Conservation (phyloP, 2,888 invertebrate genomes). For the Clanis bilineata region DNA sequence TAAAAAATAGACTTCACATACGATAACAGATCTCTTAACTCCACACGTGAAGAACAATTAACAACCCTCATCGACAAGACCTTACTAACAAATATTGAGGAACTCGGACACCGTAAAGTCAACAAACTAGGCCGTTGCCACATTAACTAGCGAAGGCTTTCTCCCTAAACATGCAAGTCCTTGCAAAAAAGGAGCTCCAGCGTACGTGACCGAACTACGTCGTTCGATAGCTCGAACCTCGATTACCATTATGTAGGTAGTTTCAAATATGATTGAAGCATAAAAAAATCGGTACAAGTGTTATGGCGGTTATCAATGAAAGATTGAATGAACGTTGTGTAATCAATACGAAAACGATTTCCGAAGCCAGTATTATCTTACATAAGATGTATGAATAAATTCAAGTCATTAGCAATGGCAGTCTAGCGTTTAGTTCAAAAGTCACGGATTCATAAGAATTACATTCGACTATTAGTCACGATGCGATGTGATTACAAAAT, state of each 20-base stretch:
- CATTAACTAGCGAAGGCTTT: conserved; percentile 5
- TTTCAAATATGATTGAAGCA: not conserved
- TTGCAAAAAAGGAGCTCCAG: not conserved
- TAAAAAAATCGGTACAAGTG: not conserved
- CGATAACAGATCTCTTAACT: not conserved
- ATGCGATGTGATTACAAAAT: too few species aligned
- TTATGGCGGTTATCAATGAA: conserved; percentile 3
- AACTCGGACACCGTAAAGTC: not conserved
- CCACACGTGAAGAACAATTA: not conserved
- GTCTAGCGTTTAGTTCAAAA: too few species aligned
- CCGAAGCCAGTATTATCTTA: conserved; percentile 14
- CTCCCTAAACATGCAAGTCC: conserved; percentile 9
- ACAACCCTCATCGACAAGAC: too few species aligned
- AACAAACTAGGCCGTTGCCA: not conserved
- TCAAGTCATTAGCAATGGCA: not conserved
- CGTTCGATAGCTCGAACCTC: not conserved
- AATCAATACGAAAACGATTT: not conserved
- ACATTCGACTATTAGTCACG: too few species aligned
- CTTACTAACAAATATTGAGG: not conserved
- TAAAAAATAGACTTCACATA: not conserved
- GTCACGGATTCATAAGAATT: too few species aligned
- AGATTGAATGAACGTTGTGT: conserved; percentile 5
- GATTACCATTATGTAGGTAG: not conserved
- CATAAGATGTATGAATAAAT: not conserved
- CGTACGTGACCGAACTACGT: not conserved